These are phyloP conservation scores for Pterobdella sp. DNA, from an alignment of 2,888 invertebrate species.

Conservation along the genomic window DNA sequence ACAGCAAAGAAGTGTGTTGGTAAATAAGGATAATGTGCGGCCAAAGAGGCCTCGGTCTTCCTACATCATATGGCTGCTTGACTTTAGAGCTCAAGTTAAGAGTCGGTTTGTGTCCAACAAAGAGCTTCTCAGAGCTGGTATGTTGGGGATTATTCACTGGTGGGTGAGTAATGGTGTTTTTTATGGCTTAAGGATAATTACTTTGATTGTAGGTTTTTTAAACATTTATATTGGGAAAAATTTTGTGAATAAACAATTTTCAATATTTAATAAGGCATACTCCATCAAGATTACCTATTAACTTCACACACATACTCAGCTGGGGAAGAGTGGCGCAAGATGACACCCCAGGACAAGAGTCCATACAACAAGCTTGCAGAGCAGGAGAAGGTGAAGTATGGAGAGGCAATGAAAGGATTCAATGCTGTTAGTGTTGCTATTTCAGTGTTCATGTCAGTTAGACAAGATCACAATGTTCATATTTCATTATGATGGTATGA, in stretches of 20 bases:
- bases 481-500: too few relatives aligned
- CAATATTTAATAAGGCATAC: neutral
- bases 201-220: too few relatives aligned
- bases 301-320: slow-evolving; percentile 36
- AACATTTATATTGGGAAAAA: too few relatives aligned
- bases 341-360: slow-evolving; percentile 42
- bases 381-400: slow-evolving; percentile 45
- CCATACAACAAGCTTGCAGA: slow-evolving; percentile 43
- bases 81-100: slow-evolving; percentile 73
- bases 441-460: too few relatives aligned
- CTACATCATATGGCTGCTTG: slow-evolving; percentile 90
- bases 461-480: too few relatives aligned
- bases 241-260: too few relatives aligned
- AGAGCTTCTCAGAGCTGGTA: slow-evolving; percentile 32
- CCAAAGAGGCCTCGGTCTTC: slow-evolving; percentile 84
- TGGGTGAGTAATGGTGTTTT: neutral
- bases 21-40: slow-evolving; percentile 73
- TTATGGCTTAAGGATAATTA: too few relatives aligned
- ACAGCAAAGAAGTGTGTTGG: slow-evolving; percentile 59
- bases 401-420: slow-evolving; percentile 43
- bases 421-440: slow-evolving; percentile 35
- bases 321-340: slow-evolving; percentile 45
- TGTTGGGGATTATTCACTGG: neutral
- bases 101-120: slow-evolving; percentile 56
- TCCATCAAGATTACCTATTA: neutral